A percentile compares a stretch with the other conserved stretches of the same genome.
Evolutionary conservation across 1,140 invertebrate genomes (phyloP).

Genomic region (Neodiprion fabricii): DNA sequence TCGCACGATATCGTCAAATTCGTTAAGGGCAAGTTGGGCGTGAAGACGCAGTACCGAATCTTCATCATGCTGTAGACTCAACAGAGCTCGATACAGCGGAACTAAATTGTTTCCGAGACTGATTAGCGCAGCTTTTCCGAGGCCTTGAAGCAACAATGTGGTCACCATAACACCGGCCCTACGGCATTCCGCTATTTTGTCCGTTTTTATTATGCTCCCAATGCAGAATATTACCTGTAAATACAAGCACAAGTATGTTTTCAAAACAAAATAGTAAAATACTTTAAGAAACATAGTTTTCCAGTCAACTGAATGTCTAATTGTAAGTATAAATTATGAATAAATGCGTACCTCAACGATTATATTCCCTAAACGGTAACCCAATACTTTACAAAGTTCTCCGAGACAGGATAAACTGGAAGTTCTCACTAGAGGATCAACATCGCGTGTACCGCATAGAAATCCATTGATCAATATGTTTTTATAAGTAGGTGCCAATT

Average conservation of each 20-base stretch:
- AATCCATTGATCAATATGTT: conserved; percentile 76
- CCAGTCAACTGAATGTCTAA: background rate
- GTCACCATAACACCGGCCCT: conserved; percentile 81
- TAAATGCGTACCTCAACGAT: conserved; percentile 71
- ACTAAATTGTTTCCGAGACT: conserved; percentile 71
- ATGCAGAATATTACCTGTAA: conserved; percentile 75
- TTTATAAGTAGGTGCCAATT: conserved; percentile 76
- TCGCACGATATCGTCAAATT: conserved; percentile 75
- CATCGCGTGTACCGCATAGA: conserved; percentile 71
- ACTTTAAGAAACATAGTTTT: conserved; percentile 20
- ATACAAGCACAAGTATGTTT: conserved; percentile 31
- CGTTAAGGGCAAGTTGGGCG: conserved; percentile 76
- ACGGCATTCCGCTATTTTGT: conserved; percentile 74
- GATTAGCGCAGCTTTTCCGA: conserved; percentile 71
- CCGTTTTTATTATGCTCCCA: conserved; percentile 70
- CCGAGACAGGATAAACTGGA: conserved; percentile 87
- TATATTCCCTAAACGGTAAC: conserved; percentile 74
- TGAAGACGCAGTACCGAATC: conserved; percentile 77
- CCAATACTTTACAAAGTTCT: conserved; percentile 79
- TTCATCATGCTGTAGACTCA: conserved; percentile 67
- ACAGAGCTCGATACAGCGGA: conserved; percentile 74
- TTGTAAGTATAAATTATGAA: conserved; percentile 18
- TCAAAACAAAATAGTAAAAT: conserved; percentile 22
- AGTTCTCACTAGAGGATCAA: conserved; percentile 77
- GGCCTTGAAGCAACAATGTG: conserved; percentile 73